Percentiles rank a stretch among this genome's conserved stretches.
phyloP scores from a whole-genome alignment of 2,888 invertebrate genomes.

The Xestia rhomboidea region DNA sequence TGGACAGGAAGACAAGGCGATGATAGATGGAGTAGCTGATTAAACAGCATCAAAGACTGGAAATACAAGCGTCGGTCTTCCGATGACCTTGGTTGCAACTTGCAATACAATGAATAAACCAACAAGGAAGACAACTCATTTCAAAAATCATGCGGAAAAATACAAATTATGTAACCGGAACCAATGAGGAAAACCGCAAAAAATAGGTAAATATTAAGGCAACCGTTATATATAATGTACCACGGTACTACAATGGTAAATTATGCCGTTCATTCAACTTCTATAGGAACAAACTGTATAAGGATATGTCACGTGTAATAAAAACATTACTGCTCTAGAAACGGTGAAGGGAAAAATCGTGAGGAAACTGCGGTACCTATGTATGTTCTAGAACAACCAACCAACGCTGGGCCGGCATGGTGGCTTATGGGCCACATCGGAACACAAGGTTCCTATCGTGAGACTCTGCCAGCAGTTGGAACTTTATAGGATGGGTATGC shows the following conservation, averaged over 20 bases:
- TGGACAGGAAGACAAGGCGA: not conserved
- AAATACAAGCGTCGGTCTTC: not conserved
- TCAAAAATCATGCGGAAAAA: not conserved
- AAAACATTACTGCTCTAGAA: not conserved
- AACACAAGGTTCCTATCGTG: not conserved
- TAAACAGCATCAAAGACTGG: not conserved
- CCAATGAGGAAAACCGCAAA: conserved; percentile 39
- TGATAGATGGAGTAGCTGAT: not conserved
- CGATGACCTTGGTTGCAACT: not conserved
- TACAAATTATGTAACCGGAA: conserved; percentile 10
- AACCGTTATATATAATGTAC: conserved; percentile 11
- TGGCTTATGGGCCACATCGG: not conserved
- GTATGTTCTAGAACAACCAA: not conserved
- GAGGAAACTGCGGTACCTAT: not conserved
- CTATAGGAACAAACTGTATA: not conserved
- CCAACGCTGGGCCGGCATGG: not conserved
- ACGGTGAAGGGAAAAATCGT: not conserved
- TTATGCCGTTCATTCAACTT: conserved; percentile 24
- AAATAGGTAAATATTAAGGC: not conserved
- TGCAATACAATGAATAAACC: not conserved
- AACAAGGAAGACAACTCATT: not conserved
- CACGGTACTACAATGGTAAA: not conserved
- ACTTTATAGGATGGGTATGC: not conserved
- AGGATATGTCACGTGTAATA: not conserved
- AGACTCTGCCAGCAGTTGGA: not conserved